These are phyloP conservation scores for Pegoplata infirma DNA, from an alignment of 2,888 invertebrate genomes.

Conservation along the genomic window DNA sequence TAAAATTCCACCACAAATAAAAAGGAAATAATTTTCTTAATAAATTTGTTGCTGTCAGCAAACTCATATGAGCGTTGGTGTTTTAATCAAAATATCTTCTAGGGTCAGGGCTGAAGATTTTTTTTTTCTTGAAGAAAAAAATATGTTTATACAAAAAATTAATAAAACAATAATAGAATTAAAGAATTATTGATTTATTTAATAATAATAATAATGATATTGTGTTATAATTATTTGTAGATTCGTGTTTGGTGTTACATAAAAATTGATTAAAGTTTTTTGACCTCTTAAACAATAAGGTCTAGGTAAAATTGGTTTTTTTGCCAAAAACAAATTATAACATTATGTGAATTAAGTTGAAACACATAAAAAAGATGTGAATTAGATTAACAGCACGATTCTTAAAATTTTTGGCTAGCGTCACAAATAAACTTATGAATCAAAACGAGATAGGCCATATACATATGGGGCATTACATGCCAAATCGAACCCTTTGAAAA, in stretches of 20 bases:
- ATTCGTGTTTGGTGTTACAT: conserved; percentile 30
- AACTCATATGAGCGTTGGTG: background rate
- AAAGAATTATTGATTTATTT: conserved; percentile 28
- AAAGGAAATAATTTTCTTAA: conserved; percentile 49
- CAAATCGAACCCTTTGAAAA: too few species aligned
- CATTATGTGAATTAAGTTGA: background rate
- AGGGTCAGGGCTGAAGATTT: conserved; percentile 29
- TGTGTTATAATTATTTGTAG: background rate
- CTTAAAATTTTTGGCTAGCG: too few species aligned
- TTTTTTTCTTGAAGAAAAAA: background rate
- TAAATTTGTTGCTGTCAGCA: conserved; percentile 28
- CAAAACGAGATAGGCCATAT: too few species aligned
- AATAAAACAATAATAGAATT: too few species aligned
- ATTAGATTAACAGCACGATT: too few species aligned
- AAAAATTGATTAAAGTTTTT: conserved; percentile 20
- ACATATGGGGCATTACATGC: too few species aligned
- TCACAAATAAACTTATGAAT: too few species aligned
- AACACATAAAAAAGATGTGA: too few species aligned
- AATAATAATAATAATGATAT: background rate
- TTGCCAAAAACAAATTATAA: background rate
- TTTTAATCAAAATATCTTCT: background rate
- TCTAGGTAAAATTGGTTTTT: conserved; percentile 24
- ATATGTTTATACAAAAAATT: too few species aligned
- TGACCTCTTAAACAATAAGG: conserved; percentile 26
- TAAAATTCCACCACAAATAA: background rate